Evolutionary conservation across 1,140 invertebrate species (phyloP).

Genomic region (Dinoponera quadriceps): DNA sequence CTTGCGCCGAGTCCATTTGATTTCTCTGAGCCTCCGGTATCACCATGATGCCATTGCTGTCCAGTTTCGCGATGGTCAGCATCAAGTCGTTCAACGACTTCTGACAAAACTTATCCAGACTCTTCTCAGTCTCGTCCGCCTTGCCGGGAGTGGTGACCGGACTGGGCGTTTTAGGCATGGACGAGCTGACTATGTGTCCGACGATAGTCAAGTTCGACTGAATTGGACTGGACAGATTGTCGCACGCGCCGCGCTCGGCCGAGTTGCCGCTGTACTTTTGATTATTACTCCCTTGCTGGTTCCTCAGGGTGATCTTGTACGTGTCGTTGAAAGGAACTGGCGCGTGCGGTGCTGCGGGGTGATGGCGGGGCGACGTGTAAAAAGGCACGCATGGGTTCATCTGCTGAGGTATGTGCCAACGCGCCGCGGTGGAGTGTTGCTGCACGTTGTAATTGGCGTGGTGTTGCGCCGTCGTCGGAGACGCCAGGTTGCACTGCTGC

Average conservation of each 20-base stretch:
- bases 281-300: constrained; percentile 77
- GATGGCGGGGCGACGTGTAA: constrained; percentile 63
- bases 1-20: constrained; percentile 82
- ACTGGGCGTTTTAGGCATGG: constrained; percentile 93
- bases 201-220: constrained; percentile 65
- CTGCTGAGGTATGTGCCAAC: constrained; percentile 84
- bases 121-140: constrained; percentile 86
- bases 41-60: constrained; percentile 93
- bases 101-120: constrained; percentile 91
- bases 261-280: constrained; percentile 78
- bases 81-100: constrained; percentile 94
- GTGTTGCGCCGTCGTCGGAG: constrained; percentile 70
- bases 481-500: constrained; percentile 77
- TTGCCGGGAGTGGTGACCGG: constrained; percentile 85
- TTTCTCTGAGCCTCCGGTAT: constrained; percentile 86
- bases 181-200: constrained; percentile 89
- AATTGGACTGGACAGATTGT: constrained; percentile 61
- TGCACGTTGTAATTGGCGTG: constrained; percentile 69
- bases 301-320: constrained; percentile 89
- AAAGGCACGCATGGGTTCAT: constrained; percentile 76
- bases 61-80: constrained; percentile 93
- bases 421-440: constrained; percentile 71
- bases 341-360: constrained; percentile 72
- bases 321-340: constrained; percentile 85
- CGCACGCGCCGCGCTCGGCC: constrained; percentile 54